Base-by-base conservation (phyloP, 2,888 invertebrate species). In the Dimorphilus gyrociliatus region DNA sequence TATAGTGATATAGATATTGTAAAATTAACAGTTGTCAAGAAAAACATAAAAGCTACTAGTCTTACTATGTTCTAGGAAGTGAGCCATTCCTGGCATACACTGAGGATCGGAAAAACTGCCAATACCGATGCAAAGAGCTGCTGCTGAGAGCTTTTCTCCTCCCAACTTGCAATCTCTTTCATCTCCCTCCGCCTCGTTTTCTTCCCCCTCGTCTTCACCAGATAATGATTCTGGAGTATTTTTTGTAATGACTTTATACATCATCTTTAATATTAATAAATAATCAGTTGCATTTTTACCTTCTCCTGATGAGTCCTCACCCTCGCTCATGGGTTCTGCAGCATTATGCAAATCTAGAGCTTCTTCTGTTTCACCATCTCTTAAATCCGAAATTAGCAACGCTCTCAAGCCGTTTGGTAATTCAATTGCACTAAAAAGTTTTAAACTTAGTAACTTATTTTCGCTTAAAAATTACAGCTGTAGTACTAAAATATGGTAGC, bases 21-120 rank as follows among this genome's bases (percentile, higher is more conserved):
- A 26, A 6, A 3, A 27, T n/a, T 13, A 13, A 29, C 12, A 8
- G 29, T 13, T 14, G 4, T 5, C 21, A n/a, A 14, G 27, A 7
- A 5, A 32, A 5, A 12, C 13, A 10, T 30, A 10, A 15, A 15
- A 29, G 17, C n/a, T n/a, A n/a, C 21, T 24, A 16, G 19, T 45
- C 53, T 43, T 44, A 58, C 58, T 60, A 39, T 60, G 60, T 39
- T 60, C 60, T 16, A 60, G 40, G 32, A 55, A 60, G 39, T 60
- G 58, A 13, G 58, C 53, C 40, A 60, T 47, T 4, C 60, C 60
- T 23, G 54, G 58, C 10, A 57, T 51, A 30, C 55, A 51, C n/a
- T 40, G 38, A 6, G 55, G 55, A 32, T 58, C 59, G 32, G 41
- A 50, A 37, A 56, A 54, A 37, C 55, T 52, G 6, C 60, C 60